Evolutionary conservation across 1,140 invertebrate genomes (phyloP), one percentile per base, ranked within the genome.

Genomic region (Trigoniulus corallinus): DNA sequence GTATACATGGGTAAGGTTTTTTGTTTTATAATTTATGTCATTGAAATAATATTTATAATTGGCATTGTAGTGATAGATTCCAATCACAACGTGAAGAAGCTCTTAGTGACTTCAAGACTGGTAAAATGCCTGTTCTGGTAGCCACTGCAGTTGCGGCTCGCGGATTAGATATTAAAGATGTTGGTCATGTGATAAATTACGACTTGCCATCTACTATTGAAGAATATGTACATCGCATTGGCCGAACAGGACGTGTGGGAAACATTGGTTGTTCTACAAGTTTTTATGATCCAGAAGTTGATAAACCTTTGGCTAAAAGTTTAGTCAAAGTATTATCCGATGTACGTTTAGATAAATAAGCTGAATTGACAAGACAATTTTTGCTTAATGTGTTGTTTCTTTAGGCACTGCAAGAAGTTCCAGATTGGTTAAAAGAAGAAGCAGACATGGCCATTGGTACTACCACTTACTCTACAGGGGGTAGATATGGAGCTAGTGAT

Each of bases 161-260:
- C 48, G 92, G 92, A 13, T 64, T 91, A 12, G 85, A 91, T 64
- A 88, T 91, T 42, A 79, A 78, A 43, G 78, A 81, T 48, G 82
- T 93, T 0, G 73, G 78, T 45, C 82, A 88, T 59, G 92, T 96
- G 0, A 79, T 97, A 3, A 96, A 96, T 64, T 96, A 80, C 61
- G 91, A 96, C 64, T 61, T 96, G 54, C 91, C 92, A 0, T 79
- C 79, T 50, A 72, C 72, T 23, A 84, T 94, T 52, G 88, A 93
- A 53, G 88, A 93, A 52, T 97, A 97, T 62, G 88, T 95, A 3
- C 93, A 97, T 68, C 73, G 92, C 42, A 95, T 96, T 61, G 93
- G 93, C 1, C 72, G 92, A 58, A 97, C 92, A 18, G 93, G 92
- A 1, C 76, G 92, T 39, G 83, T 95, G 21, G 92, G 93, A 0